Conservation (phyloP, 2,113 vertebrate species). For the Muntiacus reevesi region DNA sequence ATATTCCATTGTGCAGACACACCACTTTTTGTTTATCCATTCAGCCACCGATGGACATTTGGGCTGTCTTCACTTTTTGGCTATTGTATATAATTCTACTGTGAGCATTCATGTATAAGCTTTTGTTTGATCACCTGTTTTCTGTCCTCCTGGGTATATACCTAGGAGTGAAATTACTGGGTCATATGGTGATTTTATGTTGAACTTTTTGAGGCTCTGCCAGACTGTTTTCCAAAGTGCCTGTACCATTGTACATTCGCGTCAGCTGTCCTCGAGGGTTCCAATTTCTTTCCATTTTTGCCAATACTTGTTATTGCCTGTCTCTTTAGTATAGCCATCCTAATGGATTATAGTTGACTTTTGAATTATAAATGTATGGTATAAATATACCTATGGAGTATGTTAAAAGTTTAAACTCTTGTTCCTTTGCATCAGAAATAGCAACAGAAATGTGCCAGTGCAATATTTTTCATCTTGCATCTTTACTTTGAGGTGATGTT, state of each 20-base stretch:
- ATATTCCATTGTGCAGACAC: not conserved
- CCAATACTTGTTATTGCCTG: not conserved
- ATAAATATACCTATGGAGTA: not conserved
- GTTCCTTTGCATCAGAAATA: not conserved
- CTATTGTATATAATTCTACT: not conserved
- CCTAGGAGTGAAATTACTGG: not conserved
- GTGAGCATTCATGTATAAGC: not conserved
- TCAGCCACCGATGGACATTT: not conserved
- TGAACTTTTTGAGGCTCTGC: not conserved
- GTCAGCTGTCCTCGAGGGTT: not conserved
- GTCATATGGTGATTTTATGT: not conserved
- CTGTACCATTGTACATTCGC: not conserved
- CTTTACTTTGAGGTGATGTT: not conserved
- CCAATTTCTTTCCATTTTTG: not conserved
- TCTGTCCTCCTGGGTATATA: not conserved
- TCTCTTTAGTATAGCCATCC: not conserved
- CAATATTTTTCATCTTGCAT: slow-evolving; percentile 10
- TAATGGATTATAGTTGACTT: not conserved
- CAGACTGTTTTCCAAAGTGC: slow-evolving; percentile 6
- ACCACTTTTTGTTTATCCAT: not conserved
- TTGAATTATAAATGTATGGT: not conserved
- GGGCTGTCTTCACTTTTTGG: not conserved
- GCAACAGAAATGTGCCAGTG: not conserved
- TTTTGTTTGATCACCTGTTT: not conserved
- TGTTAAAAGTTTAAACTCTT: slow-evolving; percentile 5